phyloP scores from a whole-genome alignment of 2,888 invertebrate genomes.

The Steinernema carpocapsae region DNA sequence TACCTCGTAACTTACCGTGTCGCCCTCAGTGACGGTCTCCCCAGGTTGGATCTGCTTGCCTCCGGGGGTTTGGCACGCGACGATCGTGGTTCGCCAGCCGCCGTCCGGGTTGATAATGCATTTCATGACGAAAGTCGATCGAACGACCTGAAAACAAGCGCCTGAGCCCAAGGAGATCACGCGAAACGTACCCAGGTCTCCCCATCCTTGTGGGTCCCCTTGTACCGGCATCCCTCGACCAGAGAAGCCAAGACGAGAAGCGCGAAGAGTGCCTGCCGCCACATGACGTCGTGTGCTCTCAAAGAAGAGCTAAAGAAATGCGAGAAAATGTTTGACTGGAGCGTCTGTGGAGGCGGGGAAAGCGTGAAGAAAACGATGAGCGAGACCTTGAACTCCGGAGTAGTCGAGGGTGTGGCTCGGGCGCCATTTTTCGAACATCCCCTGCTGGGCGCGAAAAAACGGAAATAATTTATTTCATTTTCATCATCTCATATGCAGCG shows the following conservation, averaged over 20 bases:
- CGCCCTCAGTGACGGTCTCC: conserved; percentile 49
- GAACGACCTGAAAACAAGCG: conserved; percentile 47
- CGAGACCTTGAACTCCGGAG: conserved; percentile 32
- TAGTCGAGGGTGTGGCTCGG: conserved; percentile 24
- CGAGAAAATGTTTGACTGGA: neutral
- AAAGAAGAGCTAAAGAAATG: neutral
- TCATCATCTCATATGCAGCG: neutral
- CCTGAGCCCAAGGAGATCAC: neutral
- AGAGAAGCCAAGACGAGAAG: neutral
- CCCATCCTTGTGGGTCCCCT: conserved; percentile 49
- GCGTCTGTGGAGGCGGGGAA: conserved; percentile 30
- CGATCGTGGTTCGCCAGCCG: conserved; percentile 49
- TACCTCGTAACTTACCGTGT: conserved; percentile 45
- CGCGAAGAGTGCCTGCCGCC: neutral
- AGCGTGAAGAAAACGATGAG: neutral
- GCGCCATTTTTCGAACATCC: conserved; percentile 27
- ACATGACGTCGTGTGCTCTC: too few species aligned
- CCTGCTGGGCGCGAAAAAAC: conserved; percentile 11
- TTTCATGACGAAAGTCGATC: conserved; percentile 54
- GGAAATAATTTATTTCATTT: conserved; percentile 34
- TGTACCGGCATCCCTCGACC: conserved; percentile 45
- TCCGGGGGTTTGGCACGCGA: conserved; percentile 50
- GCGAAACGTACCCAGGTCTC: conserved; percentile 52
- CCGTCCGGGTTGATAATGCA: conserved; percentile 50
- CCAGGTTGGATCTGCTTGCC: conserved; percentile 51